These are phyloP conservation scores for Dynastes grantii DNA, from an alignment of 2,888 invertebrate species.

Conservation along the genomic window DNA sequence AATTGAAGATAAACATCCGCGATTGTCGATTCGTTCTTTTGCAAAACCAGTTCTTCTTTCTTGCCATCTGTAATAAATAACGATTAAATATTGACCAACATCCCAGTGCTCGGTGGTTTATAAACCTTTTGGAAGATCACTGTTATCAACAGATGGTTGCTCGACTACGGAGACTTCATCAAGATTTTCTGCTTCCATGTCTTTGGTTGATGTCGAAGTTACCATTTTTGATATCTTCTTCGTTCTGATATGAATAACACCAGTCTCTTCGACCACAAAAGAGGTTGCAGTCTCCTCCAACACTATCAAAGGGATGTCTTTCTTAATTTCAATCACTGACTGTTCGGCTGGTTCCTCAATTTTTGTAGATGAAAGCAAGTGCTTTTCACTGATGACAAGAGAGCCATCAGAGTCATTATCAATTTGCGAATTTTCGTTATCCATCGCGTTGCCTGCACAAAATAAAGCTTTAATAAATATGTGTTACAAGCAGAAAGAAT, in stretches of 20 bases:
- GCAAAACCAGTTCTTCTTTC: slow-evolving; percentile 5
- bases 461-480: slow-evolving; percentile 38
- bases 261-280: slow-evolving; percentile 25
- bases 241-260: slow-evolving; percentile 33
- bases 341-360: slow-evolving; percentile 32
- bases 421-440: slow-evolving; percentile 39
- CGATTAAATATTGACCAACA: slow-evolving; percentile 25
- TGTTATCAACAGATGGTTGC: neutral
- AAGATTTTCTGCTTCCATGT: slow-evolving; percentile 10
- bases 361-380: neutral
- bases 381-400: slow-evolving; percentile 11
- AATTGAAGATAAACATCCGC: slow-evolving; percentile 48
- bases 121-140: slow-evolving; percentile 24
- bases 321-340: slow-evolving; percentile 30
- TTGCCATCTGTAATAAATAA: slow-evolving; percentile 49
- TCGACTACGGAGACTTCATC: neutral
- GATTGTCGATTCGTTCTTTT: slow-evolving; percentile 42
- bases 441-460: slow-evolving; percentile 46
- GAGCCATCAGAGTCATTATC: slow-evolving; percentile 33
- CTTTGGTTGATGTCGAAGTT: neutral
- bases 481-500: neutral
- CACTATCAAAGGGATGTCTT: slow-evolving; percentile 20
- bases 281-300: slow-evolving; percentile 32
- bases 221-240: slow-evolving; percentile 18
- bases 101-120: neutral